Percentiles rank a stretch among this genome's conserved stretches.
phyloP scores from a whole-genome alignment of 2,888 invertebrate species.

The Pyrrhosoma nymphula region DNA sequence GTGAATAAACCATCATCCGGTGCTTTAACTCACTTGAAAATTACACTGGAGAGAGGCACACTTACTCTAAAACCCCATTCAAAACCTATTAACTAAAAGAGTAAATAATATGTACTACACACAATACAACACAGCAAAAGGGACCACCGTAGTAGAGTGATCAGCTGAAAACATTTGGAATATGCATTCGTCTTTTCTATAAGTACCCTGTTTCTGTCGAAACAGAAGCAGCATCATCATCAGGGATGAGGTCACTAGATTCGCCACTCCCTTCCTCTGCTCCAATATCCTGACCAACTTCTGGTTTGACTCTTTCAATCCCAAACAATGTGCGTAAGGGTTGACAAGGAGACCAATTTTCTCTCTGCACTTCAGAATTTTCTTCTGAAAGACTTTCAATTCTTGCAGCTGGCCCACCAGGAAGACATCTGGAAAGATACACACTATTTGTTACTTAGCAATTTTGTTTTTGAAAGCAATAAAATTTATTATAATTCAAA shows the following conservation, averaged over 20 bases:
- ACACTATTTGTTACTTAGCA: too few species aligned
- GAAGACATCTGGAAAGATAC: constrained; percentile 69
- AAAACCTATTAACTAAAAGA: too few species aligned
- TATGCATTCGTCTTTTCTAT: not conserved
- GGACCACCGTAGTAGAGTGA: too few species aligned
- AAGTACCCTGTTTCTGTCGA: constrained; percentile 29
- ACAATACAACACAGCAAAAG: too few species aligned
- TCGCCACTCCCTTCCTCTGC: not conserved
- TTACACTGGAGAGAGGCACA: too few species aligned
- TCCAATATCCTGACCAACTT: constrained; percentile 45
- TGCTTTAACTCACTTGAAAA: too few species aligned
- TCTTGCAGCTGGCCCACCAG: constrained; percentile 70
- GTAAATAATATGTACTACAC: too few species aligned
- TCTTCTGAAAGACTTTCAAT: constrained; percentile 63
- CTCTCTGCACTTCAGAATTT: not conserved
- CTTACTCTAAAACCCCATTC: too few species aligned
- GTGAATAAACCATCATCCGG: too few species aligned
- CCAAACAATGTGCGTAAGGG: constrained; percentile 55
- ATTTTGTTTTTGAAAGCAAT: too few species aligned
- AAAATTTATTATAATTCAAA: too few species aligned
- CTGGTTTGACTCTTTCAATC: constrained; percentile 17
- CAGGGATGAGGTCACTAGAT: not conserved
- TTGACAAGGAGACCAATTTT: constrained; percentile 18
- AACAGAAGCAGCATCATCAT: constrained; percentile 49
- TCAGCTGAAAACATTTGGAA: too few species aligned